A percentile compares a stretch with the other conserved stretches of the same genome.
These are phyloP conservation scores for Drosophila varians DNA, from an alignment of 1,140 invertebrate genomes.

Conservation along the genomic window DNA sequence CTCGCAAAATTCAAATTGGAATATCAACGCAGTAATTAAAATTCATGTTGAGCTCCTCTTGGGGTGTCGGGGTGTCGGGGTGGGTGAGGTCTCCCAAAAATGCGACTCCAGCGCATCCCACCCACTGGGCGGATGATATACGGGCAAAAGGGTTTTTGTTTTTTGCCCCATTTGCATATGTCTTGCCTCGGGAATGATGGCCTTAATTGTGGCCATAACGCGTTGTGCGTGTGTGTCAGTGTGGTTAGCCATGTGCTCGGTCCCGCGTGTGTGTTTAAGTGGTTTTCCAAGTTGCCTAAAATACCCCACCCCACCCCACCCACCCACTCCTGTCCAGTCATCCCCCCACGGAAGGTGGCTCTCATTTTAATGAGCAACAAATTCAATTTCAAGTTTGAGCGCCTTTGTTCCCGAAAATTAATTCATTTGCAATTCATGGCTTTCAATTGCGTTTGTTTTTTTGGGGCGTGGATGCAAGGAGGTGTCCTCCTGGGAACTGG, in stretches of 20 bases:
- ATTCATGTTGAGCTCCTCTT: constrained; percentile 53
- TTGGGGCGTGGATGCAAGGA: not conserved
- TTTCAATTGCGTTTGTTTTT: constrained; percentile 72
- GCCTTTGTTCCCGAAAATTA: constrained; percentile 53
- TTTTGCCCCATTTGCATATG: constrained; percentile 58
- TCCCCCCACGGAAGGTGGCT: constrained; percentile 38
- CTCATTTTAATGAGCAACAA: constrained; percentile 74
- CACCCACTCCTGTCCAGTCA: constrained; percentile 30
- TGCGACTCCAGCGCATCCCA: constrained; percentile 21
- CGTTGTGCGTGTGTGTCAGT: constrained; percentile 27
- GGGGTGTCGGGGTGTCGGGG: not conserved
- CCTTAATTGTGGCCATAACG: constrained; percentile 68
- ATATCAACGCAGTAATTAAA: constrained; percentile 77
- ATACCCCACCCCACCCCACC: constrained; percentile 1
- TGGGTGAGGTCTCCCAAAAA: constrained; percentile 17
- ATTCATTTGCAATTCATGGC: constrained; percentile 80
- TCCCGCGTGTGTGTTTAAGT: constrained; percentile 67
- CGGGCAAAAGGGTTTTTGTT: constrained; percentile 40
- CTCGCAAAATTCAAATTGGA: constrained; percentile 66
- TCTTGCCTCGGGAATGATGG: constrained; percentile 64
- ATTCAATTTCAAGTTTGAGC: constrained; percentile 71
- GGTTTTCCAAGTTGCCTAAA: constrained; percentile 64
- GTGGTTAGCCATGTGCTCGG: constrained; percentile 19
- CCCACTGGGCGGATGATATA: constrained; percentile 27
- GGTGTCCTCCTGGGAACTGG: constrained; percentile 36